Base-by-base conservation (phyloP, 2,113 vertebrate genomes). In the Caranx ignobilis region DNA sequence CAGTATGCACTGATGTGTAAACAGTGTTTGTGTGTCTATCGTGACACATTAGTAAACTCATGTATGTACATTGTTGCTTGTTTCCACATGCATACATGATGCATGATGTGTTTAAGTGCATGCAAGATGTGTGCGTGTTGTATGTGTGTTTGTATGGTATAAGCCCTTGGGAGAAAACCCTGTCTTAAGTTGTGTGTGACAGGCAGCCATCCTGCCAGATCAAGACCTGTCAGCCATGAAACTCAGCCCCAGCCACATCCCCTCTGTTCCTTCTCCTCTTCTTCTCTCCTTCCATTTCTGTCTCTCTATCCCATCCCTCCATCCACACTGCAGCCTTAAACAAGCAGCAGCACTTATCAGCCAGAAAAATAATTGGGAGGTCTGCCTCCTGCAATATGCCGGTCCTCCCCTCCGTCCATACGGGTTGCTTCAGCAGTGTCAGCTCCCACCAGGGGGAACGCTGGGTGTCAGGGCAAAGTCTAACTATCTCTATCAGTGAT, bases 341-440 rank as follows among this genome's bases (percentile, higher is more conserved):
- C 90, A 93, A 95, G 92, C 89, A 71, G 61, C 77, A 83, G 86
- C 87, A 92, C 87, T 94, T 92, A 94, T 93, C 87, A 93, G 91
- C 91, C 92, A 93, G 93, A 94, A 94, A 95, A 94, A 95, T 94
- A 95, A 95, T 93, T 95, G 94, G 94, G 91, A 88, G 77, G 91
- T 91, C 86, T 93, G 88, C 92, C 67, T 87, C 87, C 79, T 84
- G 87, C 92, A 94, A 91, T 91, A 84, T 72, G 75, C 84, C 78
- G 83, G 91, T 89, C 88, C 79, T 90, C 89, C 81, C 86, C 82
- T 90, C 82, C 47, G 88, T 92, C 87, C 89, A 84, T 87, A 91
- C 81, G 76, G 90, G 89, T 92, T 85, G 83, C 90, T 90, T 89
- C 82, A 90, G 87, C 85, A 88, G 84, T 89, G 91, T 81, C 93